Evolutionary conservation across 2,113 vertebrate genomes (phyloP).

Genomic region (Platanista minor): DNA sequence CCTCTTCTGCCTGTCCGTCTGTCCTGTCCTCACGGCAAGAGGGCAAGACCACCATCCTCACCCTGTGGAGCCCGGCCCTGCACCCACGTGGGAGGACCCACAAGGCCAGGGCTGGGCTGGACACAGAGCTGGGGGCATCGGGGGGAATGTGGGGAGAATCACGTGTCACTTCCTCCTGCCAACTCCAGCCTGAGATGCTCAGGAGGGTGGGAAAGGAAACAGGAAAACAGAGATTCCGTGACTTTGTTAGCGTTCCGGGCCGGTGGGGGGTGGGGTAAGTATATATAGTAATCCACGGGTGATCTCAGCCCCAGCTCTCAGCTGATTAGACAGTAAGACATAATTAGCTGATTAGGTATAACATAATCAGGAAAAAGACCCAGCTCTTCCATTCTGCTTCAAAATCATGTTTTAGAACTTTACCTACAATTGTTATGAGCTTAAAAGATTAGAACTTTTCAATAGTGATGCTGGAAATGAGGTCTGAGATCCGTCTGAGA

Average conservation of each 20-base stretch:
- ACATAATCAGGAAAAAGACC: neutral
- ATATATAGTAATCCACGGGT: fast-evolving
- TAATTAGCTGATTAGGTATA: neutral
- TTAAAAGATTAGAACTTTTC: neutral
- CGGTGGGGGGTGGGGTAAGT: fast-evolving
- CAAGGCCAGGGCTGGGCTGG: neutral
- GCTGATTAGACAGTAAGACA: neutral
- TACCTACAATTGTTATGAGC: neutral
- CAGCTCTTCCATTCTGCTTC: neutral
- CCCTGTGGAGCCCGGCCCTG: fast-evolving
- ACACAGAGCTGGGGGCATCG: fast-evolving
- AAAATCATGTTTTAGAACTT: neutral
- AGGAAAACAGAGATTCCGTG: fast-evolving
- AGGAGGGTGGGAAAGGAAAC: neutral
- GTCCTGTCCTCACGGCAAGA: neutral
- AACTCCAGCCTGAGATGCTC: neutral
- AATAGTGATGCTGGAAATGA: fast-evolving
- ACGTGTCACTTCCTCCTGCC: fast-evolving
- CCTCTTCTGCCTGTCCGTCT: fast-evolving
- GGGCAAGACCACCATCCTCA: fast-evolving
- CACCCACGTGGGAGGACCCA: neutral
- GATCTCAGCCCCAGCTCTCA: neutral
- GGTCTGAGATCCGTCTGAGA: fast-evolving
- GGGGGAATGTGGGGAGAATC: fast-evolving
- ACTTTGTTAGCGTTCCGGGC: fast-evolving